These are phyloP conservation scores for Macrostomum lignano DNA, from an alignment of 1,140 invertebrate genomes.

Conservation along the genomic window DNA sequence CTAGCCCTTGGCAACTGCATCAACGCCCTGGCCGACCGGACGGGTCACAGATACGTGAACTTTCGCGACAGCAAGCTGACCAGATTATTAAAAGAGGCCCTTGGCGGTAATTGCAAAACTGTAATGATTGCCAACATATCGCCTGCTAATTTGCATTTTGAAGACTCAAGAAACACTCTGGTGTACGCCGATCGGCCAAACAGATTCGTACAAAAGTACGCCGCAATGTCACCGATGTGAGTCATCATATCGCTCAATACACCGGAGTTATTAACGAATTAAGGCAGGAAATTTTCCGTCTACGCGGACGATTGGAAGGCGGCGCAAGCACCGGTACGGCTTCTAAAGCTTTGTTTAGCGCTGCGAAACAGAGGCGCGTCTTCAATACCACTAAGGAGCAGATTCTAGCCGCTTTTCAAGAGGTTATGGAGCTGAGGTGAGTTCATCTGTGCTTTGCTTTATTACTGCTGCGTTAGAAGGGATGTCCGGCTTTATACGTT, in stretches of 20 bases:
- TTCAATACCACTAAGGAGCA: not conserved
- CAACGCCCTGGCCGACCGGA: slow-evolving; percentile 38
- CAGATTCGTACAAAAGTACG: slow-evolving; percentile 1
- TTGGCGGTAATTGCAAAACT: slow-evolving; percentile 68
- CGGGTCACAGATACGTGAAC: slow-evolving; percentile 54
- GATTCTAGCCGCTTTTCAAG: not conserved
- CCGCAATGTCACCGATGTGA: not conserved
- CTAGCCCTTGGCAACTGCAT: slow-evolving; percentile 76
- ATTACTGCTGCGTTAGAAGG: too few relatives aligned
- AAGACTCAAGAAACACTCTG: slow-evolving; percentile 77
- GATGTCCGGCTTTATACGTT: too few relatives aligned
- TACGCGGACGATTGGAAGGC: not conserved
- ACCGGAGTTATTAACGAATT: not conserved
- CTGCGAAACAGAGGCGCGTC: not conserved
- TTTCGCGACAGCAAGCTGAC: slow-evolving; percentile 80
- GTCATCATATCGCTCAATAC: not conserved
- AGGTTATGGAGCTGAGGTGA: not conserved
- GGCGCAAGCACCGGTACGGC: not conserved
- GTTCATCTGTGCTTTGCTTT: too few relatives aligned
- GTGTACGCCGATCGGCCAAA: slow-evolving; percentile 40
- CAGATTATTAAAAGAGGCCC: slow-evolving; percentile 61
- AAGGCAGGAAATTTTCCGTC: not conserved
- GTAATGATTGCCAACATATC: slow-evolving; percentile 88
- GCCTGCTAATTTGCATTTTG: slow-evolving; percentile 40
- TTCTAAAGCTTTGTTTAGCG: not conserved